Percentiles rank a stretch among this genome's conserved stretches.
These are phyloP conservation scores for Boloria selene DNA, from an alignment of 2,888 invertebrate species.

Conservation along the genomic window DNA sequence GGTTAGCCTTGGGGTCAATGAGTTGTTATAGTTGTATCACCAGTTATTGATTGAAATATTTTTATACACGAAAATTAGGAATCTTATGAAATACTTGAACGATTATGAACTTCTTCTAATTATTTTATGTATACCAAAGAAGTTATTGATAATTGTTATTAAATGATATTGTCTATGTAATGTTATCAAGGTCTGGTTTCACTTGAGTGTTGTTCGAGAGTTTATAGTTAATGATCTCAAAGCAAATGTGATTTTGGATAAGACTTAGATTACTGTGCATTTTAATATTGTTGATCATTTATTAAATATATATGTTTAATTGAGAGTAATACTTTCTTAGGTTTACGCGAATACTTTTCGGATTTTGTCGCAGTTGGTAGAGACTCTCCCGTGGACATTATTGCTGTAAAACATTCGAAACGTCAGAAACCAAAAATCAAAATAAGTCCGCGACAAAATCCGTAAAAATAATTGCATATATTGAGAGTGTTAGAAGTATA, in stretches of 20 bases:
- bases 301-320: too few relatives aligned
- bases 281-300: too few relatives aligned
- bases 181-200: slow-evolving; percentile 5
- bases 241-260: slow-evolving; percentile 12
- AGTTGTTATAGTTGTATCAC: not conserved
- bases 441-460: too few relatives aligned
- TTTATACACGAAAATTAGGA: not conserved
- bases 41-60: not conserved
- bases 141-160: slow-evolving; percentile 9
- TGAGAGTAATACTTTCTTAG: too few relatives aligned
- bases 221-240: slow-evolving; percentile 2
- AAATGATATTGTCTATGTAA: slow-evolving; percentile 5
- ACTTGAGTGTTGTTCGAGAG: slow-evolving; percentile 13
- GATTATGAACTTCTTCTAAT: not conserved
- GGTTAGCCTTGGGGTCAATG: not conserved
- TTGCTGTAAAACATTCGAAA: too few relatives aligned
- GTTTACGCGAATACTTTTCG: too few relatives aligned
- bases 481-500: too few relatives aligned
- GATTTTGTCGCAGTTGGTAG: too few relatives aligned
- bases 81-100: not conserved
- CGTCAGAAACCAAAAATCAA: too few relatives aligned
- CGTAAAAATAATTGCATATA: too few relatives aligned
- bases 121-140: not conserved
- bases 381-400: too few relatives aligned
- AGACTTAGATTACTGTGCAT: not conserved